phyloP scores from a whole-genome alignment of 2,113 vertebrate genomes.

The Bubo blakistoni region DNA sequence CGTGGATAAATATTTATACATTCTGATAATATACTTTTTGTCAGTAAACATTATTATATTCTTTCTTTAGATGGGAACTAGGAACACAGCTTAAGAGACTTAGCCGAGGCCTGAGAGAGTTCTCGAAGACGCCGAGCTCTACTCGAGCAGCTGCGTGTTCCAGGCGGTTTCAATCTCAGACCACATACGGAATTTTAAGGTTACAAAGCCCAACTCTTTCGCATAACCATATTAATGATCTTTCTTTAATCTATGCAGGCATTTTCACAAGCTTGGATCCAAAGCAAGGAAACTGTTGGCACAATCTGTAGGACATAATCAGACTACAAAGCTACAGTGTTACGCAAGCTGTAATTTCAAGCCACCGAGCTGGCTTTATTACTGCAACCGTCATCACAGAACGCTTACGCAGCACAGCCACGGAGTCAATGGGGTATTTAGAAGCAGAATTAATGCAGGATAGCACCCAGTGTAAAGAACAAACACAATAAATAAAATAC shows the following conservation, averaged over 20 bases:
- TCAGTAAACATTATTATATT: neutral
- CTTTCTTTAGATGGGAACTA: neutral
- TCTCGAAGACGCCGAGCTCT: neutral
- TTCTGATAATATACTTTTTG: neutral
- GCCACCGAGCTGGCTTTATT: neutral
- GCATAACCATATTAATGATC: neutral
- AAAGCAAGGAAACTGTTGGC: neutral
- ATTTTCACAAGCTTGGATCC: neutral
- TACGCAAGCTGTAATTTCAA: neutral
- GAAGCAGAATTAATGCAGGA: neutral
- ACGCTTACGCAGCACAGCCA: neutral
- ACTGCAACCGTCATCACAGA: neutral
- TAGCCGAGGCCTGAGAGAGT: neutral
- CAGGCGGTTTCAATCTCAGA: neutral
- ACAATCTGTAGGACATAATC: neutral
- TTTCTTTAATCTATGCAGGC: neutral
- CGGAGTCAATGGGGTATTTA: rapidly evolving
- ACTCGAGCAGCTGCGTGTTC: neutral
- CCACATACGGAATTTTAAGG: neutral
- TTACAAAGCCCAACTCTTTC: neutral
- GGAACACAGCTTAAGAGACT: neutral
- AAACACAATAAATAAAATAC: neutral
- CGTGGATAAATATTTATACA: neutral
- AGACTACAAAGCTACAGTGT: neutral
- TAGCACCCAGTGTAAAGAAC: neutral